Evolutionary conservation across 2,797 vertebrate genomes (phyloP), one percentile per base, ranked within the genome.

Genomic region (Myripristis jacobus): DNA sequence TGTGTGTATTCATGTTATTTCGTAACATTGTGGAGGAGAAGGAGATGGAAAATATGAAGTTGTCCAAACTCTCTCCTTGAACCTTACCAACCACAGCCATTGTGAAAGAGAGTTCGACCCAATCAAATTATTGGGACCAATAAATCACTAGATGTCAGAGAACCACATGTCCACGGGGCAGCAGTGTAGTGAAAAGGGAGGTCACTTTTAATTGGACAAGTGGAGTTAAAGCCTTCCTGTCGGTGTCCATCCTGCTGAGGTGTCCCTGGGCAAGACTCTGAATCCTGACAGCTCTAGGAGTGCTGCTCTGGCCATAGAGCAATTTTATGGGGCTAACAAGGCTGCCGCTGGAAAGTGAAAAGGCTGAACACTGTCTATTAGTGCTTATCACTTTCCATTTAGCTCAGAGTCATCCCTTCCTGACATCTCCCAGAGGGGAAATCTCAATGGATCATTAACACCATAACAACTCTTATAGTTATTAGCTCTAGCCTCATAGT

Each of bases 351-450:
- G 56, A 18, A 19, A 47, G 46, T 27, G 22, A 62, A 48, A 43
- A 31, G 34, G 54, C 59, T 11, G 36, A 47, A 57, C 36, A 3
- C 38, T 22, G 22, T 38, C 4, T 25, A 19, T 65, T 59, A 66
- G 69, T 66, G 25, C 57, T 75, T 68, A 79, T 79, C 61, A 57
- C 43, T 62, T 73, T 67, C 56, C 22, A 7, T 11, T 71, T 34
- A 31, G 31, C 70, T 62, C 27, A 57, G 57, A 71, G 50, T 79
- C 65, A 51, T 38, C 7, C 0, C 1, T 62, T 51, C 51, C 48
- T 0, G 18, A 18, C 36, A 18, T 59, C 48, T 48, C 70, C 67
- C 67, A 52, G 34, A 36, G 12, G 34, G 34, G 34, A 19, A 34
- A 34, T 55, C 25, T 55, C 27, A 34, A 12, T 34, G 55, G 50